Evolutionary conservation across 53 echinoderm and acorn worm species (phyloP).

Genomic region (Echinarachnius parma): DNA sequence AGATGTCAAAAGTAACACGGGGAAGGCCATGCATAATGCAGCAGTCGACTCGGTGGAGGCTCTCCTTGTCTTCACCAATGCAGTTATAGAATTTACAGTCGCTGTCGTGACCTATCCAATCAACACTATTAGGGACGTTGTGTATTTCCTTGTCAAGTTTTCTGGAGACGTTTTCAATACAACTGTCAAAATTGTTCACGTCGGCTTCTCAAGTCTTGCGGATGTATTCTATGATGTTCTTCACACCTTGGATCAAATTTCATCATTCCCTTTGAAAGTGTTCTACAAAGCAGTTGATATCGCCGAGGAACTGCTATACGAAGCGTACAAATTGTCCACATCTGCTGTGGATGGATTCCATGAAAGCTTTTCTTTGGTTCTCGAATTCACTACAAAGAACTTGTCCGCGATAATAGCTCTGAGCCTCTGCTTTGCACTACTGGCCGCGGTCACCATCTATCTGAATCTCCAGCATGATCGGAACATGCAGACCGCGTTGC

Average conservation of each 20-base stretch:
- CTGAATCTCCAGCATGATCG: slow-evolving; percentile 7
- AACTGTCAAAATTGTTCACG: not conserved
- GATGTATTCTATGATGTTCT: slow-evolving; percentile 11
- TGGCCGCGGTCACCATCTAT: slow-evolving; percentile 13
- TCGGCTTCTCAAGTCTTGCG: not conserved
- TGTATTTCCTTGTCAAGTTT: not conserved
- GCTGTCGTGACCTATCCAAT: slow-evolving; percentile 10
- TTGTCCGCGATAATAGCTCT: slow-evolving; percentile 24
- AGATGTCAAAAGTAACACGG: not conserved
- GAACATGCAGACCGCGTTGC: slow-evolving; percentile 8
- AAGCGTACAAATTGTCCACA: no score
- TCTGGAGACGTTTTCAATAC: not conserved
- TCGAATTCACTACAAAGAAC: not conserved
- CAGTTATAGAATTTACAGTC: not conserved
- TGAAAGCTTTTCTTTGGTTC: not conserved
- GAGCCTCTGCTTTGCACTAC: slow-evolving; percentile 5
- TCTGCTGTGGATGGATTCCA: no score
- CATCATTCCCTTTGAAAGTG: not conserved
- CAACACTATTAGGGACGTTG: not conserved
- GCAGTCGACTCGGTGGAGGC: not conserved
- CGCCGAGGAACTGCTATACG: not conserved
- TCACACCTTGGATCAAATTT: not conserved
- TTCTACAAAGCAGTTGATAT: not conserved
- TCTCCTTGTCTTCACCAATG: not conserved
- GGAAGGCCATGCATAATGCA: not conserved